phyloP scores from a whole-genome alignment of 2,888 invertebrate species.

The Parnassius mnemosyne region DNA sequence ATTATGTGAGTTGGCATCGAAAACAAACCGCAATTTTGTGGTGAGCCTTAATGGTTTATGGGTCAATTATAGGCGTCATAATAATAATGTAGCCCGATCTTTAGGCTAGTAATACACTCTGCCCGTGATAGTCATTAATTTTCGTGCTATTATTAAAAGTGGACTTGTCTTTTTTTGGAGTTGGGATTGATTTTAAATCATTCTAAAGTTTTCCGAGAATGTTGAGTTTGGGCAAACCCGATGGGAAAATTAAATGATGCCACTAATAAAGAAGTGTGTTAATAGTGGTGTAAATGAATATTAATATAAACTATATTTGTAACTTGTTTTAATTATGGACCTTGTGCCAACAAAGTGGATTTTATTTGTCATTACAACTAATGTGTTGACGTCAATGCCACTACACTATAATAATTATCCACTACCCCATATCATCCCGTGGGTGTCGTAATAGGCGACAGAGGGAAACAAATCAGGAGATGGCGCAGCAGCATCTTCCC shows the following conservation, averaged over 20 bases:
- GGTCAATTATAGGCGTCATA: constrained; percentile 75
- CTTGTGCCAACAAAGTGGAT: too few species aligned
- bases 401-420: too few species aligned
- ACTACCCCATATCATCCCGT: too few species aligned
- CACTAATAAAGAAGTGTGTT: neutral
- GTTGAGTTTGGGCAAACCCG: constrained; percentile 10
- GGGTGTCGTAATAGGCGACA: too few species aligned
- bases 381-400: too few species aligned
- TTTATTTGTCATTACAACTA: too few species aligned
- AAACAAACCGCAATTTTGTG: constrained; percentile 72
- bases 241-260: neutral
- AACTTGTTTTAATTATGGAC: too few species aligned
- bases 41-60: constrained; percentile 67
- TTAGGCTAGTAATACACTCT: constrained; percentile 38
- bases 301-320: too few species aligned
- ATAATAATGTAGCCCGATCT: constrained; percentile 50
- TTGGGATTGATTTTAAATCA: constrained; percentile 23
- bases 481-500: too few species aligned
- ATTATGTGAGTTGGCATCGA: constrained; percentile 72
- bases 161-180: constrained; percentile 14
- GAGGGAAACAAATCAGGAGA: too few species aligned
- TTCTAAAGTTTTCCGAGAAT: constrained; percentile 15
- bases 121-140: constrained; percentile 38
- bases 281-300: neutral
- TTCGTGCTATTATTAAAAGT: constrained; percentile 37